These are phyloP conservation scores for Andrena marginata DNA, from an alignment of 2,888 invertebrate species.

Conservation along the genomic window DNA sequence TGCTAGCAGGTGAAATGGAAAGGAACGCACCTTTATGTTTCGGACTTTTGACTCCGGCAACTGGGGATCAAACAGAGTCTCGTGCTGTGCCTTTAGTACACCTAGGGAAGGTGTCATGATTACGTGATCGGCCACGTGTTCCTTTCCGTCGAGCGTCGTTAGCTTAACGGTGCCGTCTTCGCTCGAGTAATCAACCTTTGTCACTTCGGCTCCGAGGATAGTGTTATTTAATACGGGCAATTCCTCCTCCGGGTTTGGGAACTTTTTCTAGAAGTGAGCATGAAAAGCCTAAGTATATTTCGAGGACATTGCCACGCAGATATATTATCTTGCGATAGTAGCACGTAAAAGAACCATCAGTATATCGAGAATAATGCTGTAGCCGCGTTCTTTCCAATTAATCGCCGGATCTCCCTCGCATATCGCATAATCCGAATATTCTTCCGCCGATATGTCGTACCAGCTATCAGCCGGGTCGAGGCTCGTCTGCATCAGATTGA, in stretches of 20 bases:
- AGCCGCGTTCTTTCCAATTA: conserved; percentile 78
- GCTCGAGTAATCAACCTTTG: conserved; percentile 72
- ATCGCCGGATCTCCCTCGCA: conserved; percentile 67
- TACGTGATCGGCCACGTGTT: conserved; percentile 87
- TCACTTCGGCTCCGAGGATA: conserved; percentile 75
- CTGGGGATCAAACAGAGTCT: conserved; percentile 86
- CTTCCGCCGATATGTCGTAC: conserved; percentile 58
- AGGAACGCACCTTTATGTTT: conserved; percentile 85
- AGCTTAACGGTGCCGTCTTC: conserved; percentile 63
- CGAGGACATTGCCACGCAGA: background rate
- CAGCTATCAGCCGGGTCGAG: conserved; percentile 67
- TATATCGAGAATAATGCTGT: conserved; percentile 77
- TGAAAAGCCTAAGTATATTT: too few relatives aligned
- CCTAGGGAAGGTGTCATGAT: conserved; percentile 90
- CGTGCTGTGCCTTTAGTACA: conserved; percentile 88
- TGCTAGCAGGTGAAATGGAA: too few relatives aligned
- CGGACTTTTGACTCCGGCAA: conserved; percentile 86
- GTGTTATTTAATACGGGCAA: conserved; percentile 77
- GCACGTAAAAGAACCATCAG: conserved; percentile 72
- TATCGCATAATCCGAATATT: conserved; percentile 1
- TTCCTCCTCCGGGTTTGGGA: conserved; percentile 77
- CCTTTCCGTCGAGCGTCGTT: conserved; percentile 85
- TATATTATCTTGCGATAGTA: background rate
- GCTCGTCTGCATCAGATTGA: conserved; percentile 43
- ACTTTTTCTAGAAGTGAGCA: conserved; percentile 73